These are phyloP conservation scores for Molossus molossus DNA, from an alignment of 2,797 vertebrate genomes.

Conservation along the genomic window DNA sequence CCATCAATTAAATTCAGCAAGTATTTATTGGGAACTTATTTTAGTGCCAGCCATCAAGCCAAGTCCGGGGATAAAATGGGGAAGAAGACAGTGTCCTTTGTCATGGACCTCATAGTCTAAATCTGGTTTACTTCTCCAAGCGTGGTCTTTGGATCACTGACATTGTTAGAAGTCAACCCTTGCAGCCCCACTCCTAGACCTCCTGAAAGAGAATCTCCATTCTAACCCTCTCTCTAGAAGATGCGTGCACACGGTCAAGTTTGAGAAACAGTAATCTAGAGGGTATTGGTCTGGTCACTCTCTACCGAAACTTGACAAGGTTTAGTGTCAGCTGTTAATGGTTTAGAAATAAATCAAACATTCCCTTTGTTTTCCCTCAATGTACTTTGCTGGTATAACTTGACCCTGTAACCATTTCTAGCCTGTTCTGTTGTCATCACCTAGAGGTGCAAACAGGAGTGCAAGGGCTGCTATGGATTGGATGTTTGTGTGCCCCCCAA, in stretches of 20 bases:
- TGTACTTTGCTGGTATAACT: neutral
- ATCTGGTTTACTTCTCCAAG: neutral
- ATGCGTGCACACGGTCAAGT: neutral
- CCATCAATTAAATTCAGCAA: constrained; percentile 62
- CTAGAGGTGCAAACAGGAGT: neutral
- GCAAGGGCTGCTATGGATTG: neutral
- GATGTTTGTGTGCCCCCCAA: neutral
- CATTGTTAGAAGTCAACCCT: neutral
- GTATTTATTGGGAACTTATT: constrained; percentile 58
- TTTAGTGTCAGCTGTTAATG: neutral
- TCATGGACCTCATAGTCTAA: neutral
- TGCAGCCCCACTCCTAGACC: neutral
- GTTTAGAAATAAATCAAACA: constrained; percentile 45
- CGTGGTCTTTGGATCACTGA: neutral
- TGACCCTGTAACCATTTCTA: neutral
- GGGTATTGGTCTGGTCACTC: neutral
- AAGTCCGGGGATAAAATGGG: neutral
- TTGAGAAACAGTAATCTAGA: neutral
- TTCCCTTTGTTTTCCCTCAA: constrained; percentile 45
- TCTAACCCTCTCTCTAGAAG: neutral
- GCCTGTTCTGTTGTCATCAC: neutral
- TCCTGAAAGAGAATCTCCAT: neutral
- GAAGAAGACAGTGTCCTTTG: neutral
- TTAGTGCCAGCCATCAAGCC: constrained; percentile 2
- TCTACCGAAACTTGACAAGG: constrained; percentile 38